phyloP scores from a whole-genome alignment of 2,113 vertebrate species.

The Bambusicola thoracicus region DNA sequence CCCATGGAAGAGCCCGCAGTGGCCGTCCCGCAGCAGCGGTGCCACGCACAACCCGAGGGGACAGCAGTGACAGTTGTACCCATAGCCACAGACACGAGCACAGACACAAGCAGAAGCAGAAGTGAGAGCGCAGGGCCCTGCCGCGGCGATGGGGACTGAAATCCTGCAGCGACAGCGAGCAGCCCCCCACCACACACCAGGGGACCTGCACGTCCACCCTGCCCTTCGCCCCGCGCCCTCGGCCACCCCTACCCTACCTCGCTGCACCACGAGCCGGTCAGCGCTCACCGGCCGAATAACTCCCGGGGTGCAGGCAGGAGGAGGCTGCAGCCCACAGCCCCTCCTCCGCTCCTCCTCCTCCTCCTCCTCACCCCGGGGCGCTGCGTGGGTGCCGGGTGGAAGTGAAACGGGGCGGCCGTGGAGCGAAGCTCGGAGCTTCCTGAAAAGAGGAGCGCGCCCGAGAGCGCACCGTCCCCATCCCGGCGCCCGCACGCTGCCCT shows the following conservation, averaged over 20 bases:
- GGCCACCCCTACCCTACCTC: constrained; percentile 53
- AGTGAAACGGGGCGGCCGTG: neutral
- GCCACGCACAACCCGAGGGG: neutral
- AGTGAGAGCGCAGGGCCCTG: neutral
- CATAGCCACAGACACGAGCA: rapidly evolving
- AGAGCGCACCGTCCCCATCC: neutral
- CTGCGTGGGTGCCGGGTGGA: constrained; percentile 30
- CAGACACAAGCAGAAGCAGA: constrained; percentile 25
- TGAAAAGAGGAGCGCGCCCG: neutral
- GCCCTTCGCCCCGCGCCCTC: neutral
- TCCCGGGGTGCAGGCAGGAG: constrained; percentile 41
- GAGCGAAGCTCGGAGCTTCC: neutral
- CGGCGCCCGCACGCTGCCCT: neutral
- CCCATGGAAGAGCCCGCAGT: neutral
- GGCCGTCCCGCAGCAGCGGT: neutral
- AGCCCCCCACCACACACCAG: neutral
- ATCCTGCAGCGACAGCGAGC: rapidly evolving
- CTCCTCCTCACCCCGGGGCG: constrained; percentile 6
- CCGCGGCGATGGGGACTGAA: neutral
- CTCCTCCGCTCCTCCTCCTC: constrained; percentile 49
- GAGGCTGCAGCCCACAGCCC: constrained; percentile 41
- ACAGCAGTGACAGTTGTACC: neutral
- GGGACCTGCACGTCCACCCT: neutral
- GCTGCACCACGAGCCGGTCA: constrained; percentile 33
- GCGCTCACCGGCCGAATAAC: constrained; percentile 40